These are phyloP conservation scores for Drosophila leonis DNA, from an alignment of 2,888 invertebrate genomes.

Conservation along the genomic window DNA sequence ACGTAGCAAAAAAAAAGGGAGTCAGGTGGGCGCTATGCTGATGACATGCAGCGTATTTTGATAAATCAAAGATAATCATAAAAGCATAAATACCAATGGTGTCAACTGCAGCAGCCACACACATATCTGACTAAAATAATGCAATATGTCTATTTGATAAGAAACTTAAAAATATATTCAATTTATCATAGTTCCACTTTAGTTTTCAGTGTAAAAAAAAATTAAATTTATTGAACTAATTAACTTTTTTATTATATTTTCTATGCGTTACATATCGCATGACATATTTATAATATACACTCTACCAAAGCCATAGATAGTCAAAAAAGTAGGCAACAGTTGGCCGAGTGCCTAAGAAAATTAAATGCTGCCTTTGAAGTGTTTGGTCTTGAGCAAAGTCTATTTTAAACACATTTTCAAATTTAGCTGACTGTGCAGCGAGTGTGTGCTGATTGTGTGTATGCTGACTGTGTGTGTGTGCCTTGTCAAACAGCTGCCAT, in stretches of 20 bases:
- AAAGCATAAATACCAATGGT: not conserved
- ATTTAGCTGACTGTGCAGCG: constrained; percentile 46
- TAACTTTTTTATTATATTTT: not conserved
- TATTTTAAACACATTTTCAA: constrained; percentile 57
- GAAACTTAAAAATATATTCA: not conserved
- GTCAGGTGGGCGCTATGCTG: too few relatives aligned
- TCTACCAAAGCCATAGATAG: not conserved
- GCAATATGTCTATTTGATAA: too few relatives aligned
- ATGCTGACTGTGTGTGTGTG: constrained; percentile 6
- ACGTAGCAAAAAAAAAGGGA: not conserved
- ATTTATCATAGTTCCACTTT: not conserved
- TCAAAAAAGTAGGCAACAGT: constrained; percentile 45
- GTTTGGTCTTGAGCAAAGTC: constrained; percentile 32
- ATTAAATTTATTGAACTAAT: too few relatives aligned
- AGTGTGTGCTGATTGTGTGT: constrained; percentile 14
- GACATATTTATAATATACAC: not conserved
- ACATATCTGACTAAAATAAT: too few relatives aligned
- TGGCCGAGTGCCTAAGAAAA: constrained; percentile 36
- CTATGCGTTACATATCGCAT: not conserved
- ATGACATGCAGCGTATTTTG: not conserved
- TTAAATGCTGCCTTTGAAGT: constrained; percentile 52
- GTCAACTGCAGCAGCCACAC: not conserved
- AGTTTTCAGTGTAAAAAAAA: too few relatives aligned
- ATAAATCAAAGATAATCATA: not conserved
- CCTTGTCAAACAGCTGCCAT: constrained; percentile 32